Conservation (phyloP, 2,797 vertebrate species). For the Amblyraja radiata region DNA sequence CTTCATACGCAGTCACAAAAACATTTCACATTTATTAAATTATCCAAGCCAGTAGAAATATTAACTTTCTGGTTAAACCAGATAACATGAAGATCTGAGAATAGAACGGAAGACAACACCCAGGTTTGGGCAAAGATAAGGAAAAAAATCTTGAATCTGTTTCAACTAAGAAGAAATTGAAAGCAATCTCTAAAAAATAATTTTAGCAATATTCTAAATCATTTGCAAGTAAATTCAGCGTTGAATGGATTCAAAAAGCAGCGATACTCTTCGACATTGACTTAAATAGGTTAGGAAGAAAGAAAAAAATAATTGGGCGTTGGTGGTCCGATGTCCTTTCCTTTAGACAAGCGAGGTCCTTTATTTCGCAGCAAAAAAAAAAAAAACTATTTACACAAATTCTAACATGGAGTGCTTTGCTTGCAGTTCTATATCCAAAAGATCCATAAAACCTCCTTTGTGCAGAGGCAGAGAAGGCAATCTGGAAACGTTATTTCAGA, state of each 20-base stretch:
- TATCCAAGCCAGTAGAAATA: too few species aligned
- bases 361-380: neutral
- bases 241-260: neutral
- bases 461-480: neutral
- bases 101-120: neutral
- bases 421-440: neutral
- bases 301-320: too few species aligned
- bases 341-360: too few species aligned
- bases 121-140: neutral
- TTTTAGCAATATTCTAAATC: neutral
- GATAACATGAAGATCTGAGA: neutral
- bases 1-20: neutral
- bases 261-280: neutral
- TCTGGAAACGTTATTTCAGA: slow-evolving; percentile 4
- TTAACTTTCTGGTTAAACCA: neutral
- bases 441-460: neutral
- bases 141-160: neutral
- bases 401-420: neutral
- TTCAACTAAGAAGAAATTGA: neutral
- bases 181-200: too few species aligned
- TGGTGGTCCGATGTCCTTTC: too few species aligned
- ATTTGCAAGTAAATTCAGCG: neutral
- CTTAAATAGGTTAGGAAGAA: neutral
- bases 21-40: neutral
- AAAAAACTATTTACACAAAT: neutral